Conservation (phyloP, 2,797 vertebrate genomes). For the Eremophila alpestris region DNA sequence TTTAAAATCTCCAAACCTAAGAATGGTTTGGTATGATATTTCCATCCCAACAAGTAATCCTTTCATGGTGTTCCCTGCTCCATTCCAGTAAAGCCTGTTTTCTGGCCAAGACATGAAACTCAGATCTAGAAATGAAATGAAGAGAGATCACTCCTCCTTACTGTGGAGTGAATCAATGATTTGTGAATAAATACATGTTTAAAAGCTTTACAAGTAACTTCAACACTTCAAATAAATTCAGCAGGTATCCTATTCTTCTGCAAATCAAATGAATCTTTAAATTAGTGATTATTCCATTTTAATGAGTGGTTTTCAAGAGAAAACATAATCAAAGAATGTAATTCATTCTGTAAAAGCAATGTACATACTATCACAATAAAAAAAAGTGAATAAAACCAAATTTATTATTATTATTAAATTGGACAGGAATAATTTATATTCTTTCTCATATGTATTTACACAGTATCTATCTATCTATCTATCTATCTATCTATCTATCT, state of each 20-base stretch:
- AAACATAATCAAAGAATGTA: not conserved
- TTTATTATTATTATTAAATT: not conserved
- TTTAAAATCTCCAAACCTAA: not conserved
- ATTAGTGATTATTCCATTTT: not conserved
- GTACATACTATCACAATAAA: not conserved
- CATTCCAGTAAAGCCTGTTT: not conserved
- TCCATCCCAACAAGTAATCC: not conserved
- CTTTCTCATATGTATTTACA: not conserved
- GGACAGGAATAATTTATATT: not conserved
- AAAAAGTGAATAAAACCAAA: not conserved
- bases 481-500: too few species aligned
- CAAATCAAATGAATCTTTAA: not conserved
- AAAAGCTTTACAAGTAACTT: not conserved
- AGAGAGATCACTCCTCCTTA: not conserved
- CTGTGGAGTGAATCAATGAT: not conserved
- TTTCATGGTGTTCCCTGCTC: not conserved
- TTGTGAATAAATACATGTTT: not conserved
- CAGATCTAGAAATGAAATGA: not conserved
- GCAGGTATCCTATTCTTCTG: not conserved
- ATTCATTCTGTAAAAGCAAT: not conserved
- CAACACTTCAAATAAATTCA: not conserved
- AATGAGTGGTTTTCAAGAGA: not conserved
- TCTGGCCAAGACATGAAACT: slow-evolving; percentile 6
- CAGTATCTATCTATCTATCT: not conserved
- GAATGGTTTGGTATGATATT: not conserved